Evolutionary conservation across 2,797 vertebrate genomes (phyloP).

Genomic region (Nannoperca obscura): DNA sequence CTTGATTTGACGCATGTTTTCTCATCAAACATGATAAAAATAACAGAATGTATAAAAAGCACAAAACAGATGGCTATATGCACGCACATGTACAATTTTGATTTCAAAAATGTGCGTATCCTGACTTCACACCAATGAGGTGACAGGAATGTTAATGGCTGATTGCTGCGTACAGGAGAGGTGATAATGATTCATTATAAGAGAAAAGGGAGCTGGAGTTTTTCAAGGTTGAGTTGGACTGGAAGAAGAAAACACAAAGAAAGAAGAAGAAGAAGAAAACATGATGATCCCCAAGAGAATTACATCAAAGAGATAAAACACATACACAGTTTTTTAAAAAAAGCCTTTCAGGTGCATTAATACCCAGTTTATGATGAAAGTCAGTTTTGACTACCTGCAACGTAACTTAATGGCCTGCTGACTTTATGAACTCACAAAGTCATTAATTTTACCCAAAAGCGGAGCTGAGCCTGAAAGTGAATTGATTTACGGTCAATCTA

Average conservation of each 20-base stretch:
- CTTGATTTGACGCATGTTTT: conserved; percentile 10
- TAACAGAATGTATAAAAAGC: not conserved
- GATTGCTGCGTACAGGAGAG: not conserved
- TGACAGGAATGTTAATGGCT: conserved; percentile 1
- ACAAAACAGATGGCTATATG: not conserved
- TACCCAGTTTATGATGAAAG: not conserved
- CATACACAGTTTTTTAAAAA: not conserved
- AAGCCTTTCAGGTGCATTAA: conserved; percentile 12
- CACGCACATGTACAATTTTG: not conserved
- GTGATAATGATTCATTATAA: conserved; percentile 22
- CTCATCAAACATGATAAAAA: not conserved
- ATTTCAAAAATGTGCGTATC: too few species aligned
- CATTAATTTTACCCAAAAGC: not conserved
- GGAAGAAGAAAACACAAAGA: not conserved
- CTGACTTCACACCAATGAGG: not conserved
- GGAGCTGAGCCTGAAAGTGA: not conserved
- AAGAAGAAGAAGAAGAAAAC: conserved; percentile 2
- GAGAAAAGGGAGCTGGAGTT: not conserved
- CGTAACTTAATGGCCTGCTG: not conserved
- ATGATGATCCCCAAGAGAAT: conserved; percentile 12
- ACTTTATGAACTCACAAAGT: not conserved
- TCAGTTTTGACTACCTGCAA: not conserved
- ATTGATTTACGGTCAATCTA: not conserved
- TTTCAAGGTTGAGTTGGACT: conserved; percentile 17
- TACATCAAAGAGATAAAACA: conserved; percentile 27